Percentiles rank a stretch among this genome's conserved stretches.
These are phyloP conservation scores for Lutjanus campechanus DNA, from an alignment of 2,797 vertebrate species.

Conservation along the genomic window DNA sequence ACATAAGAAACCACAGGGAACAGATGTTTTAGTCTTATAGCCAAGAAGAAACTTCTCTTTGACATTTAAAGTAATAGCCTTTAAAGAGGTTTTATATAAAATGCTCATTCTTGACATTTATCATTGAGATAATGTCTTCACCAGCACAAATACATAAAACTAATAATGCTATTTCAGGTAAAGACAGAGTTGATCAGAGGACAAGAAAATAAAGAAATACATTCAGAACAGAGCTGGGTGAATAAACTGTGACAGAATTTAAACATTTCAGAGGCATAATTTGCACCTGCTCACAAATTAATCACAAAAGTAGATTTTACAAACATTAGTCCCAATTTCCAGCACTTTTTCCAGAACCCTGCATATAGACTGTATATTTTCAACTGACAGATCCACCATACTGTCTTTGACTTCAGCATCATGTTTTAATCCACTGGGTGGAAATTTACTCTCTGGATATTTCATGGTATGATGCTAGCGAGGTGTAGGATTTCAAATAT, in stretches of 20 bases:
- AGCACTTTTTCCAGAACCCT: neutral
- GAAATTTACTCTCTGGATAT: slow-evolving; percentile 27
- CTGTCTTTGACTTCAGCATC: neutral
- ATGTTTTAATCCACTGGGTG: slow-evolving; percentile 3
- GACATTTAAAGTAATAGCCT: slow-evolving; percentile 29
- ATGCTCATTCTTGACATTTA: slow-evolving; percentile 8
- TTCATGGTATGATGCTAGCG: slow-evolving; percentile 41
- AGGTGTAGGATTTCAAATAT: slow-evolving; percentile 43
- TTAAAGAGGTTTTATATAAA: slow-evolving; percentile 1
- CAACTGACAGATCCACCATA: slow-evolving; percentile 8
- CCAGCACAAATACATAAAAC: slow-evolving; percentile 6
- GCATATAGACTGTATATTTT: neutral
- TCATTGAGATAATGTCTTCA: neutral
- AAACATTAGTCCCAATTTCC: neutral
- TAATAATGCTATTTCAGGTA: neutral
- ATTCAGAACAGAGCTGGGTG: neutral
- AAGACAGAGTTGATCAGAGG: neutral
- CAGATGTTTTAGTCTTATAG: neutral
- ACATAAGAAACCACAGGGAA: neutral
- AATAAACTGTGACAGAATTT: neutral
- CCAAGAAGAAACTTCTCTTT: slow-evolving; percentile 20
- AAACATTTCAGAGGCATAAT: neutral
- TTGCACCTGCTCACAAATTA: neutral
- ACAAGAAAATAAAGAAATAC: neutral
- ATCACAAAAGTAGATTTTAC: too few species aligned